Evolutionary conservation across 2,797 vertebrate species (phyloP).

Genomic region (Tokudaia tokunoshimensis): DNA sequence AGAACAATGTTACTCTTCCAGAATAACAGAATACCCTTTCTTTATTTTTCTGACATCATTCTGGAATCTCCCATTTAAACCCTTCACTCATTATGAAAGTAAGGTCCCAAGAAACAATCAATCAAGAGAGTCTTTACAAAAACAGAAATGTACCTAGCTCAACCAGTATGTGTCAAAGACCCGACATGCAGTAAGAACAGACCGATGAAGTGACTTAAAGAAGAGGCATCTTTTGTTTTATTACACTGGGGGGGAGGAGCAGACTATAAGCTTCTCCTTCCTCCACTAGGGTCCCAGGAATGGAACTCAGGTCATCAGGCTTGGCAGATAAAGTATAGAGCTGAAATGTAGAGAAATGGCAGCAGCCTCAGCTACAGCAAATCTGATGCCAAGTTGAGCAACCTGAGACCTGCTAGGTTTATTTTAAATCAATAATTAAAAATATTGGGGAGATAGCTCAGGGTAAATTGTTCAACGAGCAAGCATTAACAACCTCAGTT

Average conservation of each 20-base stretch:
- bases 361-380: neutral
- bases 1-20: conserved; percentile 1
- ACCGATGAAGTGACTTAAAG: neutral
- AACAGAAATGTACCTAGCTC: neutral
- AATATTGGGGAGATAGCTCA: neutral
- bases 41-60: neutral
- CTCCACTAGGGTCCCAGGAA: neutral
- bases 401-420: neutral
- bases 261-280: neutral
- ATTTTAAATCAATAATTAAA: neutral
- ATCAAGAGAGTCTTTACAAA: neutral
- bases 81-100: neutral
- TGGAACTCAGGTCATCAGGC: neutral
- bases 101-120: neutral
- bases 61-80: conserved; percentile 9
- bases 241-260: neutral
- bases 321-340: neutral
- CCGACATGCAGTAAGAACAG: neutral
- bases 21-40: neutral
- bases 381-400: neutral
- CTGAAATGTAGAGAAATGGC: neutral
- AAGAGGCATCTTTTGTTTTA: neutral
- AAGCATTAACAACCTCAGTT: neutral
- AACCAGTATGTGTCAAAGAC: conserved; percentile 17
- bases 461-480: neutral